Percentiles rank a stretch among this genome's conserved stretches.
Conservation (phyloP, 2,797 vertebrate species). For the Avahi laniger region DNA sequence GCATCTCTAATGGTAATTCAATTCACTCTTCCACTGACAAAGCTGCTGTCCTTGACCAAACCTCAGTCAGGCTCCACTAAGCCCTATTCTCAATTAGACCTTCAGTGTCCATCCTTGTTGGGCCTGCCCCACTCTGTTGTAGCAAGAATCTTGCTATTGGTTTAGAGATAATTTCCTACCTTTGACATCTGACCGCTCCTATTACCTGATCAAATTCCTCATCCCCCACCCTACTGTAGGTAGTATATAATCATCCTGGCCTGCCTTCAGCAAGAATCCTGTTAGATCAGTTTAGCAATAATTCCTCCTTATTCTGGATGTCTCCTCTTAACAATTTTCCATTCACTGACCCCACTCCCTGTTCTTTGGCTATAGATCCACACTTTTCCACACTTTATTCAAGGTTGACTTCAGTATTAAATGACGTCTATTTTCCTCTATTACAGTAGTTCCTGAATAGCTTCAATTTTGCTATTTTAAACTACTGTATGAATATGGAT, state of each 20-base stretch:
- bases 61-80: not conserved
- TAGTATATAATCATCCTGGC: not conserved
- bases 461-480: not conserved
- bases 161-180: not conserved
- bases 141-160: not conserved
- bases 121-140: not conserved
- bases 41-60: not conserved
- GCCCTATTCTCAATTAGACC: not conserved
- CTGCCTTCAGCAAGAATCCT: not conserved
- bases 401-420: not conserved
- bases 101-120: no score
- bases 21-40: not conserved
- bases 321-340: not conserved
- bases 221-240: no score
- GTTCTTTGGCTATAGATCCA: not conserved
- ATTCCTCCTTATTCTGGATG: not conserved
- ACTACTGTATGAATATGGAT: not conserved
- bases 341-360: no score
- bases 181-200: rapidly evolving
- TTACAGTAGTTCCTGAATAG: not conserved
- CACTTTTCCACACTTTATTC: no score
- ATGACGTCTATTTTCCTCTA: not conserved
- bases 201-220: not conserved
- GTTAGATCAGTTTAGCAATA: not conserved
- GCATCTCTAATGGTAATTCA: rapidly evolving